These are phyloP conservation scores for Diaprepes abbreviatus DNA, from an alignment of 2,888 invertebrate genomes.

Conservation along the genomic window DNA sequence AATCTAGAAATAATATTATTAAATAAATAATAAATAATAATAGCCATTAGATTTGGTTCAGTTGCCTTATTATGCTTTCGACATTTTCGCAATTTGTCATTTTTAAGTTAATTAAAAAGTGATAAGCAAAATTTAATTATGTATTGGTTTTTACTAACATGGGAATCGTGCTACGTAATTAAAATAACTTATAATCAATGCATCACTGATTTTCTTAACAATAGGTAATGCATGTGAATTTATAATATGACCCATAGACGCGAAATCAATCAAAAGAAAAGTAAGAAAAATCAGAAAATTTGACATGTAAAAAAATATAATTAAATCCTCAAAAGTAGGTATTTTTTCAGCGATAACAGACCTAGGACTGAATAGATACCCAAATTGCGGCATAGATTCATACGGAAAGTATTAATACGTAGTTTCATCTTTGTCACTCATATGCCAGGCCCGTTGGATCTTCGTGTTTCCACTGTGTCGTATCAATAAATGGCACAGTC, in stretches of 20 bases:
- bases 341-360: too few species aligned
- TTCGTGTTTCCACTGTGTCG: too few species aligned
- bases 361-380: too few species aligned
- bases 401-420: too few species aligned
- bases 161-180: not conserved
- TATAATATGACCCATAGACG: not conserved
- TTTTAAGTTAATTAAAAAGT: not conserved
- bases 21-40: not conserved
- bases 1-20: not conserved
- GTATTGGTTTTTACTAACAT: not conserved
- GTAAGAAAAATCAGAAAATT: too few species aligned
- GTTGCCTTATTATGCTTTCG: not conserved
- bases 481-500: too few species aligned
- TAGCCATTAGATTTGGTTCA: not conserved
- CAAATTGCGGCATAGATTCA: too few species aligned
- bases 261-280: too few species aligned
- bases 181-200: not conserved
- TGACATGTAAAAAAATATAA: too few species aligned
- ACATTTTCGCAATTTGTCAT: not conserved
- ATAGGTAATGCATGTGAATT: not conserved
- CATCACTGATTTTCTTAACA: not conserved
- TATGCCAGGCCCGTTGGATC: too few species aligned
- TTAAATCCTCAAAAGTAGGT: too few species aligned
- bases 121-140: conserved; percentile 4
- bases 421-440: too few species aligned